Evolutionary conservation across 2,113 vertebrate species (phyloP).

Genomic region (Neotragus pygmaeus): DNA sequence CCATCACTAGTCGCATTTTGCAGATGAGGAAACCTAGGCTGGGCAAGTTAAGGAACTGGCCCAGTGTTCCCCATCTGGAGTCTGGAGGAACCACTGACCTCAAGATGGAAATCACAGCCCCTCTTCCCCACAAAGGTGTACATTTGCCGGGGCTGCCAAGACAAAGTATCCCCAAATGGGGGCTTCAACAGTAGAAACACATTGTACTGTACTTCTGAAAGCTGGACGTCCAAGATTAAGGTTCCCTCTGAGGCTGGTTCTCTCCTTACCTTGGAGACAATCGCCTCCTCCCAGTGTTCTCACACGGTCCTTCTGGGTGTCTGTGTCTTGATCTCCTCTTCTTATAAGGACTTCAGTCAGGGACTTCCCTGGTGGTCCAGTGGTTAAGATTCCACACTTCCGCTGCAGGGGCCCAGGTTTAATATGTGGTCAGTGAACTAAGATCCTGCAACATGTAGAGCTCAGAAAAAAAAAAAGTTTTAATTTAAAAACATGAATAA

Average conservation of each 20-base stretch:
- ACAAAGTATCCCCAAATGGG: accelerated
- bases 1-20: background rate
- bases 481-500: background rate
- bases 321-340: background rate
- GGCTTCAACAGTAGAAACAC: background rate
- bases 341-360: background rate
- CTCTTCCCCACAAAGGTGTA: background rate
- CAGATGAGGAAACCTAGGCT: background rate
- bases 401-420: background rate
- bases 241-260: background rate
- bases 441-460: background rate
- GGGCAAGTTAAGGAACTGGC: background rate
- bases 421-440: background rate
- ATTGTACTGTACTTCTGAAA: background rate
- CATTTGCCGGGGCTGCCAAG: background rate
- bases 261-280: background rate
- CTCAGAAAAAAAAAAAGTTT: background rate
- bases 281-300: background rate
- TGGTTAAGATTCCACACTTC: background rate
- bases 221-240: background rate
- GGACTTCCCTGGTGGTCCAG: background rate
- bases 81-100: background rate
- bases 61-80: background rate
- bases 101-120: background rate
- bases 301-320: background rate